phyloP scores from a whole-genome alignment of 2,113 vertebrate genomes.

The Pangasianodon hypophthalmus region DNA sequence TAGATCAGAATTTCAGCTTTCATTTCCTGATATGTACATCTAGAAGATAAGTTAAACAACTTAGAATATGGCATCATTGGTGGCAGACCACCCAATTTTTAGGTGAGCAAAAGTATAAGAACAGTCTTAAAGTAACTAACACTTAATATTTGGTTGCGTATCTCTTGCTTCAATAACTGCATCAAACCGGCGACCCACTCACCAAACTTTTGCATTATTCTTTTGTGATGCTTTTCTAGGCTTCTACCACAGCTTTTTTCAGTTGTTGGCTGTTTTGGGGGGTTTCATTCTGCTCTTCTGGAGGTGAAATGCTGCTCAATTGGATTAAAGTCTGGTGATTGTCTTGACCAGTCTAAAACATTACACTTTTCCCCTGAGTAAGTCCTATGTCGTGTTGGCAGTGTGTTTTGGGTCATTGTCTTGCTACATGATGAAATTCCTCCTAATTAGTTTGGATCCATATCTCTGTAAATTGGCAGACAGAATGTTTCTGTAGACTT shows the following conservation, averaged over 20 bases:
- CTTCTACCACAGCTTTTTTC: background rate
- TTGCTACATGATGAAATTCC: background rate
- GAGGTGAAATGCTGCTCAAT: background rate
- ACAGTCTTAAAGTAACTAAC: background rate
- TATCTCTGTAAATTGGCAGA: background rate
- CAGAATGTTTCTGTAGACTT: background rate
- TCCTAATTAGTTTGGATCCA: background rate
- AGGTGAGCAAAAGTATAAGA: background rate
- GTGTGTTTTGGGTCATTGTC: background rate
- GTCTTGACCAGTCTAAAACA: background rate
- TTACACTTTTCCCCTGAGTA: background rate
- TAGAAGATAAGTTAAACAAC: background rate
- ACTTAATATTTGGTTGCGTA: background rate
- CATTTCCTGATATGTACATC: background rate
- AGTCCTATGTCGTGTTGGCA: background rate
- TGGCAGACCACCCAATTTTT: too few species aligned
- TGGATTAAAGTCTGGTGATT: background rate
- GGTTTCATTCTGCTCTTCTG: background rate
- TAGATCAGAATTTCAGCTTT: background rate
- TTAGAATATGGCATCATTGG: too few species aligned
- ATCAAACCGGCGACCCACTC: background rate
- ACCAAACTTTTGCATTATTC: background rate
- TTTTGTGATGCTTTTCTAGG: background rate
- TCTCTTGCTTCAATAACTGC: background rate
- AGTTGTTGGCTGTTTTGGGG: background rate